Base-by-base conservation (phyloP, 2,888 invertebrate species). In the Machimus rusticus region DNA sequence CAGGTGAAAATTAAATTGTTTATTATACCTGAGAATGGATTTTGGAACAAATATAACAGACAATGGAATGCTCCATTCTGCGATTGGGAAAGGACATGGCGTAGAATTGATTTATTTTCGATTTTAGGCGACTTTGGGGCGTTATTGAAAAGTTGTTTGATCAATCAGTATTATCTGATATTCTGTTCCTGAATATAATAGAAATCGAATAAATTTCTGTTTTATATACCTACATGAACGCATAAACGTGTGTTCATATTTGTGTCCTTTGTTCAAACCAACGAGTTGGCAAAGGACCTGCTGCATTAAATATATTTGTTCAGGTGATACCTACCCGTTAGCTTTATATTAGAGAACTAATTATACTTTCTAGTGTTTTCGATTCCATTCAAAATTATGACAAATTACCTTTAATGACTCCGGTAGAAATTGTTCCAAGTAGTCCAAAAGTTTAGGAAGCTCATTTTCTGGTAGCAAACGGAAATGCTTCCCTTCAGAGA, bases 401-500 rank as follows among this genome's bases (percentile, higher is more conserved):
- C n/a, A 51, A 46, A 46, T 78, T 94, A 97, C 97, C 96, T 97
- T 97, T 91, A 97, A 94, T 91, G 97, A 96, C 94, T 97, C 96
- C 92, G 97, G 97, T 93, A 97, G 94, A 94, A 96, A 96, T 93
- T 95, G 95, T 92, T 95, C 95, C 92, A 97, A 95, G 92, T 96
- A 94, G 93, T 96, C 95, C 93, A 96, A 94, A 92, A 97, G 95
- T 93, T 95, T 95, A 92, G 96, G 96, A 93, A 97, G 95, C 94
- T 97, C 97, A 93, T 96, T 95, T 94, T 96, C 96, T 94, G 95
- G 94, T 93, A 96, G 95, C 95, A 97, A 95, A 95, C 96, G 96
- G 94, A 97, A 97, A 95, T 97, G 96, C 94, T 95, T 96, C 92
- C 96, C 96, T 94, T 96, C 96, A 93, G 95, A 94, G 94, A 95